These are phyloP conservation scores for Chrysocyon brachyurus DNA, from an alignment of 2,797 vertebrate species.

Conservation along the genomic window DNA sequence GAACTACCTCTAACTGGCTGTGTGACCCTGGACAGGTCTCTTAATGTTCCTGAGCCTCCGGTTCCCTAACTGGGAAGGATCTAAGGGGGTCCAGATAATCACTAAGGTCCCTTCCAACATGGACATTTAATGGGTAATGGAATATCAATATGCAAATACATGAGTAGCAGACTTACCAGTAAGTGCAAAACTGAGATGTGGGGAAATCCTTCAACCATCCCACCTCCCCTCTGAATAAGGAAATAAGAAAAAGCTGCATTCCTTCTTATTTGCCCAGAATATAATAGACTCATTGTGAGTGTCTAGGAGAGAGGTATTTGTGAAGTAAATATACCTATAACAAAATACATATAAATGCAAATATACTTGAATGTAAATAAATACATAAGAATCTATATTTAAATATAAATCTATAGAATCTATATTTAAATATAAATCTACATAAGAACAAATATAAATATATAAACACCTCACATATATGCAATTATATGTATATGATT, in stretches of 20 bases:
- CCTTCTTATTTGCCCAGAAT: not conserved
- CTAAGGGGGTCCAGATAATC: not conserved
- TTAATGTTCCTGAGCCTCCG: not conserved
- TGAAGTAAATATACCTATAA: not conserved
- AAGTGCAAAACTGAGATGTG: not conserved
- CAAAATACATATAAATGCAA: not conserved
- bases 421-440: not conserved
- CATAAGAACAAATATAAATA: not conserved
- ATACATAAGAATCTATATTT: not conserved
- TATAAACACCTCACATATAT: not conserved
- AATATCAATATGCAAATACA: not conserved
- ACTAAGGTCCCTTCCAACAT: not conserved
- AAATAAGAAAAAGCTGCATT: not conserved
- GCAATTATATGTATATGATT: not conserved
- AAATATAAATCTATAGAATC: not conserved
- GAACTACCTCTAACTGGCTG: not conserved
- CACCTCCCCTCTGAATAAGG: not conserved
- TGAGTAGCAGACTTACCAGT: not conserved
- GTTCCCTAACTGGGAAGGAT: not conserved
- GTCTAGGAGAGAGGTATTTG: not conserved
- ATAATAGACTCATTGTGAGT: not conserved
- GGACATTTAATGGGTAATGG: not conserved
- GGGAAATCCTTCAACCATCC: not conserved
- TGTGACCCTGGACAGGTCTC: not conserved
- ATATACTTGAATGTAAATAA: not conserved